Conservation (phyloP, 1,140 invertebrate species). For the Drosophila kohkoa region DNA sequence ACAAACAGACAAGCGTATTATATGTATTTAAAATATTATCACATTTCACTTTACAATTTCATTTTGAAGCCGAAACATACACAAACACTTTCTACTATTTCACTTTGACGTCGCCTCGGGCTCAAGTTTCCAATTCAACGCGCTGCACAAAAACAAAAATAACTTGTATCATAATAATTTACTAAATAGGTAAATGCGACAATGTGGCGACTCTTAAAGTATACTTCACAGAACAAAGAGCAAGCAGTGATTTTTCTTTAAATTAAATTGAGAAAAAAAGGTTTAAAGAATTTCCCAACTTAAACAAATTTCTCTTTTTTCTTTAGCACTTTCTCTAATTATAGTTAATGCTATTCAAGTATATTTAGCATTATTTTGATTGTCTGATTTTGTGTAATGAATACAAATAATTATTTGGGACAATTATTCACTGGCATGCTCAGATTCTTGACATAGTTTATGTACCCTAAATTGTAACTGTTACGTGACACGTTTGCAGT, state of each 20-base stretch:
- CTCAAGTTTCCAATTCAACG: slow-evolving; percentile 28
- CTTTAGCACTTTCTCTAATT: neutral
- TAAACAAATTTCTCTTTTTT: too few relatives aligned
- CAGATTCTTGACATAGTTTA: slow-evolving; percentile 16
- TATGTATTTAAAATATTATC: slow-evolving; percentile 37
- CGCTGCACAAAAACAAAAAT: neutral
- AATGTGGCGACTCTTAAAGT: too few relatives aligned
- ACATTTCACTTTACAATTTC: slow-evolving; percentile 34
- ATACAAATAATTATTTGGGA: neutral
- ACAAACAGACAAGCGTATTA: neutral
- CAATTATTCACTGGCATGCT: neutral
- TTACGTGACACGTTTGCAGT: slow-evolving; percentile 14
- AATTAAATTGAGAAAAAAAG: neutral
- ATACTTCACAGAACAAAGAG: too few relatives aligned
- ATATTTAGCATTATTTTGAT: neutral
- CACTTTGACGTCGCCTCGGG: neutral
- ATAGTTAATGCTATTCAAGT: neutral
- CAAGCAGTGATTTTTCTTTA: too few relatives aligned
- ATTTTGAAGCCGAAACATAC: slow-evolving; percentile 1
- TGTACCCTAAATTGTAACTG: neutral
- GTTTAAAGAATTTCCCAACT: too few relatives aligned
- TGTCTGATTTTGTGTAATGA: neutral
- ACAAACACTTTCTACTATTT: slow-evolving; percentile 23
- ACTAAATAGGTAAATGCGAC: too few relatives aligned
- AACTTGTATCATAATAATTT: neutral